These are phyloP conservation scores for Falco concolor DNA, from an alignment of 2,797 vertebrate species.

Conservation along the genomic window DNA sequence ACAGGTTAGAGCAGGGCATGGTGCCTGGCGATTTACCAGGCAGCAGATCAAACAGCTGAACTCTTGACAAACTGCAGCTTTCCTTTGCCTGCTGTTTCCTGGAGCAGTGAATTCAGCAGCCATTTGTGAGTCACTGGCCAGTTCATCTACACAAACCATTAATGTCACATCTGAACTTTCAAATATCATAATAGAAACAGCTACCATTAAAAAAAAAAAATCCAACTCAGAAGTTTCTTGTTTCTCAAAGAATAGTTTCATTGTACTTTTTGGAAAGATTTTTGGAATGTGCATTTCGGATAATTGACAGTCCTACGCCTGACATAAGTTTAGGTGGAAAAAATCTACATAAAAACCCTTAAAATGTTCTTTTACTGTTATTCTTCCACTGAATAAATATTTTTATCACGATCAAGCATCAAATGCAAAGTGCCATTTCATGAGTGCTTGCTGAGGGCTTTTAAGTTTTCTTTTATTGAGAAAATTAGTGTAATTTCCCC, in stretches of 20 bases:
- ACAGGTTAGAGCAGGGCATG: not conserved
- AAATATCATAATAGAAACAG: not conserved
- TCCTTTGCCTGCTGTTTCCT: not conserved
- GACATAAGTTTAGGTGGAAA: not conserved
- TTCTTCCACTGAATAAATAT: not conserved
- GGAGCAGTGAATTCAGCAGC: not conserved
- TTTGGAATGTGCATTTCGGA: not conserved
- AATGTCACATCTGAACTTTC: not conserved
- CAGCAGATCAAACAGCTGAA: not conserved
- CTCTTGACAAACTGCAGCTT: not conserved
- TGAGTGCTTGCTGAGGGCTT: not conserved
- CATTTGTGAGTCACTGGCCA: not conserved
- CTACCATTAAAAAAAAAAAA: not conserved
- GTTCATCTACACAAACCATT: not conserved
- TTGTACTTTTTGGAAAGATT: not conserved
- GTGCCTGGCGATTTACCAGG: not conserved
- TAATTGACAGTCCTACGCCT: not conserved
- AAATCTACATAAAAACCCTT: not conserved
- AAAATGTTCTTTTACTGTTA: not conserved
- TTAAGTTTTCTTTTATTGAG: not conserved
- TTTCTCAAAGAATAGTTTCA: not conserved
- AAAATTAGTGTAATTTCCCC: not conserved
- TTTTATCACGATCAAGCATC: not conserved
- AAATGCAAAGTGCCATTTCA: not conserved
- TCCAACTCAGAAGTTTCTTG: not conserved